These are phyloP conservation scores for Poecilia velifera DNA, from an alignment of 2,797 vertebrate species.

Conservation along the genomic window DNA sequence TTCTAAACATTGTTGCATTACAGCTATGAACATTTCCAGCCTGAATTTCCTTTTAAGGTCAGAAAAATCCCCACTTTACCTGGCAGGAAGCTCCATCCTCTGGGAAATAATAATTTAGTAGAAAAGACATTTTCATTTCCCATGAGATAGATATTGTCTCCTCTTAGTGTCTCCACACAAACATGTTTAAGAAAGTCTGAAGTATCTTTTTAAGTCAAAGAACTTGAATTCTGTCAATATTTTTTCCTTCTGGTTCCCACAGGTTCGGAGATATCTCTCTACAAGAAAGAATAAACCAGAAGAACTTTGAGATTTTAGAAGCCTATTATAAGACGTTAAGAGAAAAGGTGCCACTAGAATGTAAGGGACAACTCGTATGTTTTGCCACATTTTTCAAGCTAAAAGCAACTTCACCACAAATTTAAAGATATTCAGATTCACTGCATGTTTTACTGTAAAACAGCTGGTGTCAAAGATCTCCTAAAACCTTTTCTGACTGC, in stretches of 20 bases:
- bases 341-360: conserved; percentile 91
- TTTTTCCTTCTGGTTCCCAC: conserved; percentile 26
- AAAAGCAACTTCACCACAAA: neutral
- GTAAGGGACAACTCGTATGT: conserved; percentile 81
- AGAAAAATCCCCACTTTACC: neutral
- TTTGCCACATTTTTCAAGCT: neutral
- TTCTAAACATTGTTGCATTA: neutral
- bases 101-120: neutral
- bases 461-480: neutral
- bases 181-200: neutral
- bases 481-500: neutral
- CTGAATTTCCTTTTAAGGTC: neutral
- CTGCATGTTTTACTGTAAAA: neutral
- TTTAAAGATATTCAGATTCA: neutral
- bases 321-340: conserved; percentile 92
- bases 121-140: neutral
- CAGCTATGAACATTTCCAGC: neutral
- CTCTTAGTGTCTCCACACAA: neutral
- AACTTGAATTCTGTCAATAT: neutral
- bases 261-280: conserved; percentile 98
- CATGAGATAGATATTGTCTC: neutral
- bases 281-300: conserved; percentile 98
- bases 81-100: neutral
- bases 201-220: neutral
- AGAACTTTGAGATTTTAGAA: conserved; percentile 93